Base-by-base conservation (phyloP, 2,888 invertebrate genomes). In the Homarus gammarus region DNA sequence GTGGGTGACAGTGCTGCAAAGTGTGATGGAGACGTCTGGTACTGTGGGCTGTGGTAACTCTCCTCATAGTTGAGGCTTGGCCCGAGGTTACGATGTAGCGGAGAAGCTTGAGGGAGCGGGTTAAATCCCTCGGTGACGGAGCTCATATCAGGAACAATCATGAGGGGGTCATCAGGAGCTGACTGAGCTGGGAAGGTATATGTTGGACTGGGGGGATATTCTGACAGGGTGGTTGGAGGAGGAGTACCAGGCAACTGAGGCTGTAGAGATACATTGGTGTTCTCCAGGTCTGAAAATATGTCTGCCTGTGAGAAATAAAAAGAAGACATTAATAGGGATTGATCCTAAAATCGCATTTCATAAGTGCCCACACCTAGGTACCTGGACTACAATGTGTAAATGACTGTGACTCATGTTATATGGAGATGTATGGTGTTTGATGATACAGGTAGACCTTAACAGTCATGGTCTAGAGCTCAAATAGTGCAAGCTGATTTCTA, bases 21-120 rank as follows among this genome's bases (percentile, higher is more conserved):
- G 56, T 84, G 89, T 12, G 89, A 84, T 3, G 88, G 88, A 10
- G 89, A 89, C n/a, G 89, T 89, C 44, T 89, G 89, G 49, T 84
- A 89, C 61, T 89, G 89, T 33, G 89, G 89, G 61, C 89, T 89
- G 31, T 89, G 89, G 36, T 89, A 89, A 79, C 84, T 84, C 6
- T 72, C 89, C 5, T 84, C 84, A 36, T 89, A 84, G 27, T 40
- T 84, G 51, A 73, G 72, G n/a, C 36, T 56, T 51, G 72, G 36
- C 22, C 49, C 33, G n/a, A 84, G 73, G 51, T 72, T 56, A 15
- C 72, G 49, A 15, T 73, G 84, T 6, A 73, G 73, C 2, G 84
- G 84, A 31, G 86, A 68, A 2, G 89, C 38, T 33, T 84, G 89
- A 38, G 78, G 79, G 12, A 89, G 78, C 6, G 56, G 84, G 6